These are phyloP conservation scores for Melanargia galathea DNA, from an alignment of 2,888 invertebrate genomes.

Conservation along the genomic window DNA sequence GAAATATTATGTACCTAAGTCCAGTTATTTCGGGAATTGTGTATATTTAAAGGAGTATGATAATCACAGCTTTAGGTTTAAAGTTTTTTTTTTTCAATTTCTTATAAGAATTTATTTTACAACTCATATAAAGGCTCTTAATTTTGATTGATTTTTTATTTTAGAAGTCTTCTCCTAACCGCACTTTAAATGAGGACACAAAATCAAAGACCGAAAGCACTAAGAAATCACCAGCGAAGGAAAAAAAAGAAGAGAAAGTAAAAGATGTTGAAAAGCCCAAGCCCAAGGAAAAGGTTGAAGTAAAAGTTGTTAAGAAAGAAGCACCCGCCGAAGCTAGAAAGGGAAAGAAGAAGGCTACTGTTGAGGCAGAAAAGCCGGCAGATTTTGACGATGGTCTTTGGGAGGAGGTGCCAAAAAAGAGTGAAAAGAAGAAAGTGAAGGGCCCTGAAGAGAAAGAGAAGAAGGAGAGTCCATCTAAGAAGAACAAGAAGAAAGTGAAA, in stretches of 20 bases:
- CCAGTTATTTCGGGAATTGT: constrained; percentile 8
- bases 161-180: constrained; percentile 85
- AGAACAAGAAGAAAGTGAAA: constrained; percentile 71
- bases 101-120: not conserved
- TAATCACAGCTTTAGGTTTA: not conserved
- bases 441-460: constrained; percentile 81
- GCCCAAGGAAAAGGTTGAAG: constrained; percentile 68
- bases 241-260: constrained; percentile 81
- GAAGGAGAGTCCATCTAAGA: constrained; percentile 77
- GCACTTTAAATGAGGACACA: constrained; percentile 80
- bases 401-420: constrained; percentile 87
- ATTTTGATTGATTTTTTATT: constrained; percentile 38
- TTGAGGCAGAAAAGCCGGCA: constrained; percentile 84
- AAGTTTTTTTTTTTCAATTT: not conserved
- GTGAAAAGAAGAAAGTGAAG: constrained; percentile 88
- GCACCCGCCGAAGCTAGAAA: constrained; percentile 72
- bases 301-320: constrained; percentile 72
- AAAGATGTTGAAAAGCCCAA: constrained; percentile 78
- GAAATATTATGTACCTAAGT: constrained; percentile 7
- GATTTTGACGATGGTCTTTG: constrained; percentile 89
- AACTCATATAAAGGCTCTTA: not conserved
- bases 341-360: constrained; percentile 83
- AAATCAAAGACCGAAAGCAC: constrained; percentile 82
- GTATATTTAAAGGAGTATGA: not conserved
- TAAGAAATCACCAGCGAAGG: constrained; percentile 81